A percentile compares a stretch with the other conserved stretches of the same genome.
Conservation (phyloP, 2,113 vertebrate species). For the Onychorhynchus coronatus region DNA sequence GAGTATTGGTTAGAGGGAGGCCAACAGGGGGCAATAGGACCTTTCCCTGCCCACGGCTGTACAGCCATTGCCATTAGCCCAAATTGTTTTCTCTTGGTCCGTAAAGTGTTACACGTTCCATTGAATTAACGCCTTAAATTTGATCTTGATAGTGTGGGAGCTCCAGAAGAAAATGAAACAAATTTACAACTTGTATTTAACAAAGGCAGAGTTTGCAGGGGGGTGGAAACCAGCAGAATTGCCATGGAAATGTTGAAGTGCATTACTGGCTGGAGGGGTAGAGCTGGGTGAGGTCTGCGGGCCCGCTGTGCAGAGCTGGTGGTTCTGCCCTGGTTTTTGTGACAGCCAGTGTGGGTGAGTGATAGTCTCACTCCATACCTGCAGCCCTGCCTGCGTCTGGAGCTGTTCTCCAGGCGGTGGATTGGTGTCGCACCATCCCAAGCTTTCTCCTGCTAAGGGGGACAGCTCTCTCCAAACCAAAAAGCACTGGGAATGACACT, state of each 20-base stretch:
- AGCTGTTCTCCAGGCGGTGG: neutral
- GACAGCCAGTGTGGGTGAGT: neutral
- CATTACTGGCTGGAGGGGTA: rapidly evolving
- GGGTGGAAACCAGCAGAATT: neutral
- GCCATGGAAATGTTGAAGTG: neutral
- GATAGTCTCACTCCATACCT: neutral
- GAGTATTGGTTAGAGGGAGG: neutral
- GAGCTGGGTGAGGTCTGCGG: neutral
- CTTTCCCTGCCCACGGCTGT: neutral
- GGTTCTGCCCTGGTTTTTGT: neutral
- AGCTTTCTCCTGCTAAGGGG: neutral
- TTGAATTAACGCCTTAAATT: slow-evolving; percentile 47
- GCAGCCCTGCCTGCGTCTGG: neutral
- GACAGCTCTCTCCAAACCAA: neutral
- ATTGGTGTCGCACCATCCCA: rapidly evolving
- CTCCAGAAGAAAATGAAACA: slow-evolving; percentile 33
- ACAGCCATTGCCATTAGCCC: neutral
- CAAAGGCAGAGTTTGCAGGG: neutral
- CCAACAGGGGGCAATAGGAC: neutral
- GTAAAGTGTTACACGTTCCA: neutral
- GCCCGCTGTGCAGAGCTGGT: neutral
- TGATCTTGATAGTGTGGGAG: slow-evolving; percentile 14
- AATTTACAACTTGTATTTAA: slow-evolving; percentile 10
- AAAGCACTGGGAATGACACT: neutral
- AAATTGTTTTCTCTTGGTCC: neutral